Evolutionary conservation across 1,140 invertebrate species (phyloP), one percentile per base, ranked within the genome.

Genomic region (Nymphalis io): DNA sequence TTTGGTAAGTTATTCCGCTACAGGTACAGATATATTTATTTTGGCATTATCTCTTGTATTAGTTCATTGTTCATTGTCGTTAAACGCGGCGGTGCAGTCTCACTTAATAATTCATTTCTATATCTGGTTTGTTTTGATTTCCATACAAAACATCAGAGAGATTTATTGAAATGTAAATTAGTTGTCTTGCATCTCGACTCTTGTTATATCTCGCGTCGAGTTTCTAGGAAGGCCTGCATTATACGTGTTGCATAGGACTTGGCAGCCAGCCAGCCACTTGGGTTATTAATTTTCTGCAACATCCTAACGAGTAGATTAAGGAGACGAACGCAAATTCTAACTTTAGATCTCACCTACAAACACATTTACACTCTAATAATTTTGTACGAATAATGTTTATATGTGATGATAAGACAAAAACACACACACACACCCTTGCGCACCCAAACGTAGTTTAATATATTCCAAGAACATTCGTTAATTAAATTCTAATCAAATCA

Each of bases 201-300:
- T 39, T 62, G 10, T 39, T 58, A 39, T 40, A 57, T 18, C 23
- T 46, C 16, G 57, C 27, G 53, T 20, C 38, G 21, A 27, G 55
- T 42, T 70, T 70, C 68, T 70, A 70, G 62, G 68, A 70, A 70
- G 65, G 40, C 44, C 44, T 51, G 57, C 61, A 53, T 64, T 68
- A 42, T 33, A 60, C 57, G 40, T 60, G 16, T 23, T 60, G 61
- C 61, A 57, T 48, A 53, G n/a, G 55, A 15, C 15, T 53, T 68
- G 65, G 61, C 55, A 15, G n/a, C n/a, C 42, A n/a, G 61, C 68
- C 68, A 70, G 57, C 38, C 39, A 40, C 10, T 11, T 21, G 23
- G 42, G 23, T 63, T 70, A 70, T 63, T 64, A 64, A 62, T 64
- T 70, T 60, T 46, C 13, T 57, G 62, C 53, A 16, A 57, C 53